Conservation (phyloP, 2,888 invertebrate genomes). For the Piscicola geometra region DNA sequence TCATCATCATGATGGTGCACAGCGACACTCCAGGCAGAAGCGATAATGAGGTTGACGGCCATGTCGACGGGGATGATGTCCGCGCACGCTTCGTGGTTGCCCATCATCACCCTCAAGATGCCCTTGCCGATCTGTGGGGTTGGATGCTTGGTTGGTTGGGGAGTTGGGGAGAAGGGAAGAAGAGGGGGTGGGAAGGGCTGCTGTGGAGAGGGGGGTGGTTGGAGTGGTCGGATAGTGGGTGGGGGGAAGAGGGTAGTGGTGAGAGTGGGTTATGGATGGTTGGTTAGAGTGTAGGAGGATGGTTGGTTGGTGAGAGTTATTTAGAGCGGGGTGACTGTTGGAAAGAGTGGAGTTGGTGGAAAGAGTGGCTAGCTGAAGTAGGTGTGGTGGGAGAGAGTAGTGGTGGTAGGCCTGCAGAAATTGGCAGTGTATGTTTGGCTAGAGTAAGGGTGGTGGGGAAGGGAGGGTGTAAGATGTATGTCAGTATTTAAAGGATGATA, state of each 20-base stretch:
- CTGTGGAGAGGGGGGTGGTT: background rate
- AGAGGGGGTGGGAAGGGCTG: background rate
- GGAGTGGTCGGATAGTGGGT: background rate
- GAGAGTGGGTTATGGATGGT: background rate
- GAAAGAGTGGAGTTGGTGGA: too few relatives aligned
- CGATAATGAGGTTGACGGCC: constrained; percentile 77
- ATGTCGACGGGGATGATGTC: constrained; percentile 86
- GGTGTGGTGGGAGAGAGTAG: too few relatives aligned
- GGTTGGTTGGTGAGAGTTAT: too few relatives aligned
- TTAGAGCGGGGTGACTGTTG: too few relatives aligned
- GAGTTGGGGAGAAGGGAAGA: background rate
- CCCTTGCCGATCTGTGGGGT: constrained; percentile 63
- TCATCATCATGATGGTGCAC: background rate
- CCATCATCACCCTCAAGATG: constrained; percentile 72
- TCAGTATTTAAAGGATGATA: too few relatives aligned
- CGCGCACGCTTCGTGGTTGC: constrained; percentile 67
- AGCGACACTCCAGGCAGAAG: constrained; percentile 74
- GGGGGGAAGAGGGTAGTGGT: background rate
- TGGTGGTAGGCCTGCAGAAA: too few relatives aligned
- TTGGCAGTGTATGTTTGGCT: too few relatives aligned
- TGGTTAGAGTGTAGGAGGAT: background rate
- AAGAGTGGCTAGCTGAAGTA: too few relatives aligned
- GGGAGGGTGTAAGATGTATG: too few relatives aligned
- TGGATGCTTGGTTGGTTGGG: background rate
- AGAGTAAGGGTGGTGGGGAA: too few relatives aligned